Base-by-base conservation (phyloP, 2,888 invertebrate species). In the Seira musarum region DNA sequence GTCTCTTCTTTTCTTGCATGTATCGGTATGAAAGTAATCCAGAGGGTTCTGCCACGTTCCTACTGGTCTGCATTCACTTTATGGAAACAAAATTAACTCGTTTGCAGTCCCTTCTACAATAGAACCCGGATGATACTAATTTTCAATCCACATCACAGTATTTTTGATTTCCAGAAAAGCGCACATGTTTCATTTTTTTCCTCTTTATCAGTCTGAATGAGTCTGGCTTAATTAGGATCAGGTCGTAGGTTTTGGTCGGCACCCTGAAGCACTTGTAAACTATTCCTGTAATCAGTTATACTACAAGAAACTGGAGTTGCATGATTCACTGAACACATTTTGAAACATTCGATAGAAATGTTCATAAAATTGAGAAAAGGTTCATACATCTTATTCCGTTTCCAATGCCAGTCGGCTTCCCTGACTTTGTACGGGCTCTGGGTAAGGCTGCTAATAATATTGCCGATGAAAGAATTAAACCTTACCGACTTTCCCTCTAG, bases 351-450 rank as follows among this genome's bases (percentile, higher is more conserved):
- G 17, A 80, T 5, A 0, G 77, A 68, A 0, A 77, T 17, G 19
- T 82, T 82, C 0, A 84, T 63, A 6, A 64, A 68, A 19, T 84
- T 80, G 1, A 84, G 67, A 0, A 84, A 19, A 3, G 63, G 15
- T 0, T 49, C 35, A 19, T 73, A 17, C 0, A 82, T 21, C 15
- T 67, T 64, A 8, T 49, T 65, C 19, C 40, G 8, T 35, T 75
- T 74, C 80, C 82, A 83, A 2, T 68, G 24, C 22, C 53, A 0
- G 1, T 13, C 24, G 13, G 82, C 74, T 35, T 65, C 69, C 22
- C 67, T 13, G 0, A 84, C 1, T 1, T 79, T 67, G 5, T 22
- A 19, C 19, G 24, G 30, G 21, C 80, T 78, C 40, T 74, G 24
- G 3, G 66, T 40, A 15, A 80, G 21, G 15, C 77, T 13, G 17